Percentiles rank a stretch among this genome's conserved stretches.
These are phyloP conservation scores for Bicyclus anynana DNA, from an alignment of 1,140 invertebrate species.

Conservation along the genomic window DNA sequence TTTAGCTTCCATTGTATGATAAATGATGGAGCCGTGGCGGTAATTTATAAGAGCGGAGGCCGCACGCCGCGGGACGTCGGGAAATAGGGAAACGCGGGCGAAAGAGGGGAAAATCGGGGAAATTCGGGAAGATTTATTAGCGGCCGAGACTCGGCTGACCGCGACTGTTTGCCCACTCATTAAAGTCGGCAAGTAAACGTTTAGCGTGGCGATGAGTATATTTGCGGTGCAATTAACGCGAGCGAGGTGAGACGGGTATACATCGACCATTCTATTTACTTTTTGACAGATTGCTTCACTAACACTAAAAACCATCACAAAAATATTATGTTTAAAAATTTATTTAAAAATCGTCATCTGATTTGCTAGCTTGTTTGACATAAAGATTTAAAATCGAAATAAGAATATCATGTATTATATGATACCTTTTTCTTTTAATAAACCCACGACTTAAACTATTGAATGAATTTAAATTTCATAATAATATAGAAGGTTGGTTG, in stretches of 20 bases:
- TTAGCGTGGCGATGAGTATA: constrained; percentile 70
- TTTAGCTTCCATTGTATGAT: constrained; percentile 70
- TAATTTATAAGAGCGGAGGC: constrained; percentile 71
- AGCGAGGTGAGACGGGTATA: constrained; percentile 48
- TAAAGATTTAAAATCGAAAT: too few relatives aligned
- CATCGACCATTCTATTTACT: not conserved
- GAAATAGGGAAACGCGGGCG: constrained; percentile 64
- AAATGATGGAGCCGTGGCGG: constrained; percentile 67
- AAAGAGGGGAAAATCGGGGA: constrained; percentile 64
- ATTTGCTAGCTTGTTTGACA: too few relatives aligned
- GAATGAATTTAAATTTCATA: too few relatives aligned
- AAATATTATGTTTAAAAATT: too few relatives aligned
- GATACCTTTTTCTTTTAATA: too few relatives aligned
- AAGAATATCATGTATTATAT: too few relatives aligned
- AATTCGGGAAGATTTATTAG: constrained; percentile 69
- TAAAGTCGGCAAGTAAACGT: constrained; percentile 68
- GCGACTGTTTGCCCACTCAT: constrained; percentile 69
- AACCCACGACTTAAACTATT: too few relatives aligned
- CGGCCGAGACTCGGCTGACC: constrained; percentile 50
- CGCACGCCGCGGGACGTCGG: constrained; percentile 50
- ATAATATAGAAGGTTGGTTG: too few relatives aligned
- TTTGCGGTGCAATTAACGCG: constrained; percentile 72
- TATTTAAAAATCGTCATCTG: too few relatives aligned
- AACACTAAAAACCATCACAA: not conserved
- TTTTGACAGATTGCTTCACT: not conserved